Evolutionary conservation across 2,113 vertebrate species (phyloP).

Genomic region (Thamnophis sirtalis): DNA sequence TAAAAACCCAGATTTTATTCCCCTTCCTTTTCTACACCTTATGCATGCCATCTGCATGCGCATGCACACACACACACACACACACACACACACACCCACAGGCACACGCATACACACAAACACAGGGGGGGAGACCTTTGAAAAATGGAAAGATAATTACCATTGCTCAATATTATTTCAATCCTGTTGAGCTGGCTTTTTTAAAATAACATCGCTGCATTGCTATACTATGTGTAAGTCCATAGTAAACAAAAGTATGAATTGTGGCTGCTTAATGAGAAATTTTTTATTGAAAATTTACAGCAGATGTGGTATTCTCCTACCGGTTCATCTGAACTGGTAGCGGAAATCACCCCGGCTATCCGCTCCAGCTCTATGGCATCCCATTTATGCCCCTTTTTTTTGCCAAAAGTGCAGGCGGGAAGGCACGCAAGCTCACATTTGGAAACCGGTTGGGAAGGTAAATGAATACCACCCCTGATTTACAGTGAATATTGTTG

Average conservation of each 20-base stretch:
- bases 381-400: too few species aligned
- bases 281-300: too few species aligned
- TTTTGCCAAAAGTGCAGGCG: too few species aligned
- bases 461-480: too few species aligned
- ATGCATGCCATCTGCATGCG: background rate
- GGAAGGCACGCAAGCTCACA: too few species aligned
- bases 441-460: too few species aligned
- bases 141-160: background rate
- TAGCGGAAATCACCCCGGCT: too few species aligned
- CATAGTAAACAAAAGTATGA: background rate
- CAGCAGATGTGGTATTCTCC: background rate
- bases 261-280: too few species aligned
- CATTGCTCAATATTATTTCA: background rate
- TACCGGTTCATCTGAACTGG: too few species aligned
- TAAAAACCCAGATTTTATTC: slow-evolving; percentile 22
- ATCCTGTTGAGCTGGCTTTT: background rate
- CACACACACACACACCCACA: too few species aligned
- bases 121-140: background rate
- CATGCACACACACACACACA: background rate
- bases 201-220: background rate
- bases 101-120: background rate
- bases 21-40: background rate
- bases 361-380: too few species aligned
- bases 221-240: background rate
- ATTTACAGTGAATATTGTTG: background rate